Base-by-base conservation (phyloP, 1,140 invertebrate species). In the Macrocentrus cingulum region DNA sequence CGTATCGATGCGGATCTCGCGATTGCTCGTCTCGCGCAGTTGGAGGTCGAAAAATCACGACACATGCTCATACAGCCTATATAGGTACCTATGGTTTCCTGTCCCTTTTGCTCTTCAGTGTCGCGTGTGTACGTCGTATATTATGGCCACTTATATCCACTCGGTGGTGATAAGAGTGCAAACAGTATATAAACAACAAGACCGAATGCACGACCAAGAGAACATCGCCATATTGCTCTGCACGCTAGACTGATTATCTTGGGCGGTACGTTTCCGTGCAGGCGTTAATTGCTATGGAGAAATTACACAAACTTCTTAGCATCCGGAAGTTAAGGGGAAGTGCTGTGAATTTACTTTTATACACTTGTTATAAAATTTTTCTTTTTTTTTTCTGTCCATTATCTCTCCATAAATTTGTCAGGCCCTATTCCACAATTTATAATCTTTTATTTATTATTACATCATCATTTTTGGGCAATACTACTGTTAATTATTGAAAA, bases 191-290 rank as follows among this genome's bases (percentile, higher is more conserved):
- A 37, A 9, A 20, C 34, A 22, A 52, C 11, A 13, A 13, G 2
- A 13, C 19, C n/a, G 22, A 23, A 4, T 1, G n/a, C 0, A 39
- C 9, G 36, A 39, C 9, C 4, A 39, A 39, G 13, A 39, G 13
- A 39, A 18, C 23, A 48, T 57, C 50, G 29, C 54, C 49, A 53
- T 36, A 37, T 52, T 41, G 41, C 56, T 42, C 55, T 45, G 48
- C 55, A 62, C 50, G 60, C 55, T 62, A 62, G 55, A 58, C 50
- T 62, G 60, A 58, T 62, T 62, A 62, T 62, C 55, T 62, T 58
- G 56, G 51, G 60, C 55, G 51, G 39, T 58, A 58, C 51, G 50
- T 62, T 62, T 62, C 50, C 60, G 55, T 54, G n/a, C n/a, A n/a
- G 45, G 60, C 60, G 55, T 62, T 62, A 62, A 62, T 58, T 62